These are phyloP conservation scores for Agapornis canus DNA, from an alignment of 2,797 vertebrate genomes.

Conservation along the genomic window DNA sequence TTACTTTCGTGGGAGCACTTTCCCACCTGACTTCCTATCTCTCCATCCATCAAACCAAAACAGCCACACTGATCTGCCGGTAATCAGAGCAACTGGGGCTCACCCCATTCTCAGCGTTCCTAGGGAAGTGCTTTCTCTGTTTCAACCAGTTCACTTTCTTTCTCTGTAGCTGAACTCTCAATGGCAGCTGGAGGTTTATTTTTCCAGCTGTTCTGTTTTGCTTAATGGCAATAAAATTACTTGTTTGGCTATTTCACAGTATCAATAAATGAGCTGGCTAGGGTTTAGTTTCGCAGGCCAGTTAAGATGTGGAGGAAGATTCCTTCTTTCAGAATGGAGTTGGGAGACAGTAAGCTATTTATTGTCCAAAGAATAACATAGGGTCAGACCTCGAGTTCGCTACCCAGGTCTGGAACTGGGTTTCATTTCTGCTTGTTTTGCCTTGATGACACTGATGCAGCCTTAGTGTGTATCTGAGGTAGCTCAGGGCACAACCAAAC, in stretches of 20 bases:
- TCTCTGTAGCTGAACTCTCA: conserved; percentile 20
- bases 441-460: background rate
- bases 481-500: background rate
- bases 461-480: background rate
- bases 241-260: conserved; percentile 50
- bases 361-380: background rate
- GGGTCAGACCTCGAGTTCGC: background rate
- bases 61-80: background rate
- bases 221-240: conserved; percentile 56
- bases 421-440: background rate
- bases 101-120: background rate
- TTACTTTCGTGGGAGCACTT: conserved; percentile 21
- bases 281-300: conserved; percentile 31
- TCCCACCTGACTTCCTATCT: conserved; percentile 49
- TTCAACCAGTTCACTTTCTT: conserved; percentile 11
- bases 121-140: background rate
- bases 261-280: conserved; percentile 59
- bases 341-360: conserved; percentile 18
- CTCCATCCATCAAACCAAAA: background rate
- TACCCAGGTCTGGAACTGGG: background rate
- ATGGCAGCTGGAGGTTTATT: conserved; percentile 52
- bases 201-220: conserved; percentile 64
- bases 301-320: conserved; percentile 16
- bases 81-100: background rate
- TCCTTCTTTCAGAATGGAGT: background rate